Evolutionary conservation across 2,888 invertebrate genomes (phyloP), one percentile per base, ranked within the genome.

Genomic region (Ethmia dodecea): DNA sequence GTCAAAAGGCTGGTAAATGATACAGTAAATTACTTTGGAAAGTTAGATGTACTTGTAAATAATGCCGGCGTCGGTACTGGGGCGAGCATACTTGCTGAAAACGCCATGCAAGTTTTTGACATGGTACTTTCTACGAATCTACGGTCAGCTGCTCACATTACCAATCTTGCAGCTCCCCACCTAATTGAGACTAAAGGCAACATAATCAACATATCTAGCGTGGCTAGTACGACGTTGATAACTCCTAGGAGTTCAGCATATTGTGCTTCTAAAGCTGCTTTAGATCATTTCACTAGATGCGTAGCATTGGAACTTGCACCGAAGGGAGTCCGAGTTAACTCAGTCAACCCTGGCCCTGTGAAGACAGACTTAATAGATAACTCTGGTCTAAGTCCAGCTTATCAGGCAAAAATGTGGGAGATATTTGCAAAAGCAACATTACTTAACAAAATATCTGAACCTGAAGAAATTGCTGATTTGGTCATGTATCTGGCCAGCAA

Each of bases 401-500:
- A 12, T 9, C 6, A 33, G 11, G 12, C 11, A 3, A 15, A 15
- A 16, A 2, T 26, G 5, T 25, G 5, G 10, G 26, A 26, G 5
- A 27, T 5, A 5, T 27, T 33, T 12, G 3, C 2, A 15, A 26
- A 27, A 12, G 33, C 33, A 11, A 33, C 33, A 16, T 15, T 18
- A 3, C 11, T 13, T 8, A 16, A 13, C 2, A 26, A 26, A 11
- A 26, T 33, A 9, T 16, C 26, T 5, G 18, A 10, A 1, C 16
- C 33, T 1, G 33, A 33, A 8, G 33, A 33, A 26, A 27, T 33
- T 11, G 33, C 33, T 18, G 26, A 33, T 12, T 2, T 33, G 9
- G 25, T 33, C 11, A 10, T 33, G 9, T 33, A 16, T 27, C 84
- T 98, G 38, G 95, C 96, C 2, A 93, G 94, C 37, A 91, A 92